These are phyloP conservation scores for Diplolepis rosae DNA, from an alignment of 2,888 invertebrate species.

Conservation along the genomic window DNA sequence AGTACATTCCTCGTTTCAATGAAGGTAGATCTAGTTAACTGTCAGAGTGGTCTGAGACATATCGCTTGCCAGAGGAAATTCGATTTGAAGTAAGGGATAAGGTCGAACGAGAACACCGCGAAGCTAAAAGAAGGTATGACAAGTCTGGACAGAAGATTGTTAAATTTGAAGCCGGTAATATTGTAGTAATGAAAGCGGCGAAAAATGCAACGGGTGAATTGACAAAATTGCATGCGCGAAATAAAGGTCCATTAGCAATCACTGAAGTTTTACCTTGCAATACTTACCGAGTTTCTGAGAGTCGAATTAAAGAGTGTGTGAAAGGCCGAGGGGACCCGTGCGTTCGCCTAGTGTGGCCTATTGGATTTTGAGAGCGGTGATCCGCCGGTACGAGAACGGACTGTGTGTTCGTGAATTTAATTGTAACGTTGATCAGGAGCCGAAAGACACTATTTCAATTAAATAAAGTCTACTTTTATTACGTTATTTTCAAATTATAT, in stretches of 20 bases:
- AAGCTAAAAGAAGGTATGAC: not conserved
- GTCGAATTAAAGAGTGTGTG: too few species aligned
- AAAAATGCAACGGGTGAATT: not conserved
- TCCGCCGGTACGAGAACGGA: too few species aligned
- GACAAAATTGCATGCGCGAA: not conserved
- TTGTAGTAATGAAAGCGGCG: not conserved
- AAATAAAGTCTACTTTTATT: too few species aligned
- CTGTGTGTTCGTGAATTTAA: too few species aligned
- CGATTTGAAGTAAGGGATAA: not conserved
- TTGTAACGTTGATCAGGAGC: too few species aligned
- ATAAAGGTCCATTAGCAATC: not conserved
- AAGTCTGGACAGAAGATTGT: not conserved
- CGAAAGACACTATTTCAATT: too few species aligned
- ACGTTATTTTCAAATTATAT: too few species aligned
- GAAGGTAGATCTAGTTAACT: constrained; percentile 32
- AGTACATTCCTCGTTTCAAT: constrained; percentile 37
- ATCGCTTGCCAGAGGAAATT: constrained; percentile 30
- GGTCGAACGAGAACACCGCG: not conserved
- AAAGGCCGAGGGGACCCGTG: too few species aligned
- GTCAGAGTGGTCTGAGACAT: not conserved
- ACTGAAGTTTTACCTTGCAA: not conserved
- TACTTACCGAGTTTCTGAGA: too few species aligned
- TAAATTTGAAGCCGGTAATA: not conserved
- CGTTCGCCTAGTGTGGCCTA: too few species aligned
- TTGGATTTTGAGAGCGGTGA: too few species aligned